Base-by-base conservation (phyloP, 2,888 invertebrate genomes). In the Xestobium rufovillosum region DNA sequence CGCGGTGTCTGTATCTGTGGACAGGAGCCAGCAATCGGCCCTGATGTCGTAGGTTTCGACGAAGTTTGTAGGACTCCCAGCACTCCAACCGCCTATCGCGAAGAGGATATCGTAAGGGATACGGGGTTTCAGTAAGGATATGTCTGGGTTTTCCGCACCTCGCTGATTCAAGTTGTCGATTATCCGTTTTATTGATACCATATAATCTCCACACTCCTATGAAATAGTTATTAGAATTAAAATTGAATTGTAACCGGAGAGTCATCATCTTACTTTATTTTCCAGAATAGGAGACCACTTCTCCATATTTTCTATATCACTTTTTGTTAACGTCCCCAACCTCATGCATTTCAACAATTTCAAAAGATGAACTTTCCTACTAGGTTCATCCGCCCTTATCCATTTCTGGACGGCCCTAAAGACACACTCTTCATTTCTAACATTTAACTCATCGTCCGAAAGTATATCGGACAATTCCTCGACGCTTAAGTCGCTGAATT, bases 81-180 rank as follows among this genome's bases (percentile, higher is more conserved):
- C 73, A 58, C 80, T 72, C 89, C 87, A 87, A 1, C 89, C 89
- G 3, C 88, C 88, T 11, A 88, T 77, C 9, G 87, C 83, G 60
- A 89, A 88, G 8, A 89, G 69, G 50, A 84, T 75, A 53, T 83
- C 83, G 59, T 83, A 79, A 30, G 75, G 86, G 63, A 85, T 75
- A 41, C 89, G 69, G 0, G 88, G 86, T 41, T 78, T 66, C 4
- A 78, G 70, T 23, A 81, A 53, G 1, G 77, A 76, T 55, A 80
- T 45, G 10, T 41, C 34, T 8, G 39, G 35, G 3, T 43, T 23
- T 12, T 50, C 51, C 1, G 45, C 26, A 26, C 44, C 44, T 6
- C n/a, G 6, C n/a, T n/a, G 6, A 19, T n/a, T n/a, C 15, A 14
- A 29, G 10, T 36, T 43, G 10, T 52, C 51, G 15, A 51, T 43